Evolutionary conservation across 2,113 vertebrate species (phyloP), one percentile per base, ranked within the genome.

Genomic region (Halcyon malimbica): DNA sequence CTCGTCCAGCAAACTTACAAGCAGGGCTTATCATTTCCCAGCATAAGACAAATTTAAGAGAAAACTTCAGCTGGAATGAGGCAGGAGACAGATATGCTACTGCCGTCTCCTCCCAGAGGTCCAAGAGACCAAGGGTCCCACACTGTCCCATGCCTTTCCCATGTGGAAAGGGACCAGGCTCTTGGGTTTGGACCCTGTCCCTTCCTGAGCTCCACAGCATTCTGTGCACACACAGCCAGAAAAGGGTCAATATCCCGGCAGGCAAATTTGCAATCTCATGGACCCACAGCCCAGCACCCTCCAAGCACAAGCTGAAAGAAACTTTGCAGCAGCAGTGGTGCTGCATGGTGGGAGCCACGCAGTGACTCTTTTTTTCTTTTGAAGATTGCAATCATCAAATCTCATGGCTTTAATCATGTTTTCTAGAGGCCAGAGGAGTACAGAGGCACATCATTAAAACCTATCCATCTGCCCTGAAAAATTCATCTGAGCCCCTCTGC

Each of bases 391-490:
- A 53, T 26, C 51, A 90, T 31, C 50, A 83, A 78, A 74, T 73
- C 25, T 80, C 65, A 87, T 21, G 41, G 68, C 89, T 89, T 93
- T 86, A 77, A 94, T 77, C 39, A 46, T 29, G n/a, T 35, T 44
- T 48, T 33, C 41, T 25, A 4, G 24, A 54, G 79, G 76, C 54
- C 73, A 77, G 79, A 76, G 51, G 44, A 93, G 59, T 63, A 39
- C 50, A 21, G 71, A 83, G 53, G 33, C 23, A 20, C 46, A 59
- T 77, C 91, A 75, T 92, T 75, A 94, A 65, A 96, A 77, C 33
- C 28, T 73, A 90, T 87, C 83, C 70, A 63, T 76, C 75, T 74
- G 71, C 59, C 79, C 71, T 53, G 67, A 48, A 94, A 92, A 92
- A 83, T 33, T 16, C n/a, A 87, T 63, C 60, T 89, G 59, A 83